These are phyloP conservation scores for Oryzias javanicus DNA, from an alignment of 2,113 vertebrate species.

Conservation along the genomic window DNA sequence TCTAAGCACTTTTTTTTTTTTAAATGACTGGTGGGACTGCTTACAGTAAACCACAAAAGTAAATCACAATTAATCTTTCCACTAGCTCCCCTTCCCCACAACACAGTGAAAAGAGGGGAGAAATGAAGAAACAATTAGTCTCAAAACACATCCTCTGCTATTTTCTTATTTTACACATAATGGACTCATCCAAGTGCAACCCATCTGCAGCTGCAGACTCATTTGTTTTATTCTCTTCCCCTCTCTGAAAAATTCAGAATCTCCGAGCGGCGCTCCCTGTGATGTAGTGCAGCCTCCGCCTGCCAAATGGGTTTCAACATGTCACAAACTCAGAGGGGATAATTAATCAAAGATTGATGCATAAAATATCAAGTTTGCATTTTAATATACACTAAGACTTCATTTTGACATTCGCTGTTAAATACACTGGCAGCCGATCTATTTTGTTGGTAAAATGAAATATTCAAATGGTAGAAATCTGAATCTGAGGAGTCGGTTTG, in stretches of 20 bases:
- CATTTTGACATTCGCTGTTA: conserved; percentile 51
- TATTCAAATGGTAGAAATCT: conserved; percentile 41
- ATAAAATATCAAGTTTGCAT: conserved; percentile 63
- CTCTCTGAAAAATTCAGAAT: conserved; percentile 15
- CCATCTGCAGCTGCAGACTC: conserved; percentile 20
- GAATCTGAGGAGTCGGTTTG: conserved; percentile 39
- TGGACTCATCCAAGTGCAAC: conserved; percentile 24
- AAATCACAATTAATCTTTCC: conserved; percentile 64
- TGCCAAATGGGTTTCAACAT: conserved; percentile 54
- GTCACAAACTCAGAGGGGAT: conserved; percentile 53
- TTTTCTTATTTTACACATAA: conserved; percentile 21
- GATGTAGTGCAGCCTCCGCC: conserved; percentile 15
- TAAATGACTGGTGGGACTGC: conserved; percentile 41
- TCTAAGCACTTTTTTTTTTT: conserved; percentile 20
- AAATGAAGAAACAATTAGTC: conserved; percentile 21
- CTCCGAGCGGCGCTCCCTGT: neutral
- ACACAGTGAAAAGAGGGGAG: conserved; percentile 25
- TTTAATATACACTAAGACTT: conserved; percentile 43
- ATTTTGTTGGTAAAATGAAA: conserved; percentile 53
- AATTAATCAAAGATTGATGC: conserved; percentile 68
- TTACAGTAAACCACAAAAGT: conserved; percentile 54
- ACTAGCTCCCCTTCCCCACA: conserved; percentile 38
- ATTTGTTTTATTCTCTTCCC: conserved; percentile 41
- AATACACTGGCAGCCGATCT: conserved; percentile 42
- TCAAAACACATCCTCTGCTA: conserved; percentile 21